phyloP scores from a whole-genome alignment of 2,888 invertebrate species.

The Andricus quercusramuli region DNA sequence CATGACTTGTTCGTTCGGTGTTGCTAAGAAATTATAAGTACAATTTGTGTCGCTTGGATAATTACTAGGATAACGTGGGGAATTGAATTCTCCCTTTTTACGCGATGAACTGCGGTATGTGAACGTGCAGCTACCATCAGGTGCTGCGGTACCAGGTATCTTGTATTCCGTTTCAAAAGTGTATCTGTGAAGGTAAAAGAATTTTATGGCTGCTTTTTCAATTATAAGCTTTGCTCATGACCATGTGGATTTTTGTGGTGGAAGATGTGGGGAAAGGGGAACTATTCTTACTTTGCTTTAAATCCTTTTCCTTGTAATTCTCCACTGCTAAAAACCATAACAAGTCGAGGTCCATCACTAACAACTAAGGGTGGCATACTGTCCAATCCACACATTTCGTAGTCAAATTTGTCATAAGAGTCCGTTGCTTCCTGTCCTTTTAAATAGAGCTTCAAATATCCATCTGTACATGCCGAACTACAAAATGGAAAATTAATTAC shows the following conservation, averaged over 20 bases:
- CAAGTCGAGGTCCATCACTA: slow-evolving; percentile 94
- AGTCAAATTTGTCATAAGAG: slow-evolving; percentile 95
- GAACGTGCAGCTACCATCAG: slow-evolving; percentile 94
- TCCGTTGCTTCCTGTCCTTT: slow-evolving; percentile 96
- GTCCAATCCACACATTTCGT: slow-evolving; percentile 92
- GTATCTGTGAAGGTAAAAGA: slow-evolving; percentile 72
- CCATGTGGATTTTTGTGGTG: no score
- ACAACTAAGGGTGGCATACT: slow-evolving; percentile 89
- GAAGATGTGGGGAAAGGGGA: no score
- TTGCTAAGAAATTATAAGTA: slow-evolving; percentile 93
- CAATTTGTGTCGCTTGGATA: slow-evolving; percentile 98
- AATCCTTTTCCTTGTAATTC: slow-evolving; percentile 94
- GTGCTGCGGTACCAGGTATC: slow-evolving; percentile 95
- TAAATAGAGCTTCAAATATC: slow-evolving; percentile 93
- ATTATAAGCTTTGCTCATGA: no score
- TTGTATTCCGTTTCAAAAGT: slow-evolving; percentile 88
- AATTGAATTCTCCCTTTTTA: slow-evolving; percentile 95
- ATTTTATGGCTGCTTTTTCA: background rate
- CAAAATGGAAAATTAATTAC: slow-evolving; percentile 55
- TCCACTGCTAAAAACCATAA: slow-evolving; percentile 97
- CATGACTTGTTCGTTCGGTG: slow-evolving; percentile 93
- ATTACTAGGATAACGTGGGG: slow-evolving; percentile 96
- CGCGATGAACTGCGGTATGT: slow-evolving; percentile 93
- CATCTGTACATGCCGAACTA: slow-evolving; percentile 88
- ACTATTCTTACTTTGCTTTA: slow-evolving; percentile 85